Evolutionary conservation across 2,888 invertebrate species (phyloP), one percentile per base, ranked within the genome.

Genomic region (Drosophila cracens): DNA sequence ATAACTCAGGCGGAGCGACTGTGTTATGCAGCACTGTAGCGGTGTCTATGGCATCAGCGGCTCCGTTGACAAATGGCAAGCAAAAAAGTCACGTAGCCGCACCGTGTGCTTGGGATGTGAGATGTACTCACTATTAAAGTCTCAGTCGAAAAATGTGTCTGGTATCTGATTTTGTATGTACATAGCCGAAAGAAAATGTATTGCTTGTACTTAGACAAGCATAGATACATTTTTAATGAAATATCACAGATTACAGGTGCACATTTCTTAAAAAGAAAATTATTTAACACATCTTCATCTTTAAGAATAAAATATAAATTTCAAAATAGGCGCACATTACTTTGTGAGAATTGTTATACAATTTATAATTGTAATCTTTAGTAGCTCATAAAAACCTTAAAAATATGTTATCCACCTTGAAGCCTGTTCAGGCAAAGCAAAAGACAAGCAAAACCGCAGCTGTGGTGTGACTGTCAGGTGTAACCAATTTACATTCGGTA

Each of bases 61-160:
- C 49, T 48, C 53, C 29, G 53, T 16, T 78, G 79, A 70, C 60
- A 76, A 67, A 66, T 82, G 76, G 71, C 64, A 36, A 33, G 64
- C 46, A 51, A 59, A 70, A 81, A 75, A 72, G 83, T 84, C 83
- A 84, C 83, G 83, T 86, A 80, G 73, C 60, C 72, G 65, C 71
- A 56, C 72, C 64, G 81, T 83, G 64, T 63, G 83, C 72, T 59
- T 70, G 59, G 68, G 67, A 71, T 78, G 54, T 49, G 43, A 34
- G 52, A 59, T 31, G 65, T 75, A 70, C 71, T 67, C 59, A 46
- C 61, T 67, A 68, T 61, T 56, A 70, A 57, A 73, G 59, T 59
- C 66, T 62, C 48, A 63, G 70, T 40, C 27, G 27, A 49, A 64
- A 52, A 56, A 51, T 59, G 38, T 48, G 63, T 34, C 56, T 52